Evolutionary conservation across 2,113 vertebrate genomes (phyloP).

Genomic region (Melierax canorus): DNA sequence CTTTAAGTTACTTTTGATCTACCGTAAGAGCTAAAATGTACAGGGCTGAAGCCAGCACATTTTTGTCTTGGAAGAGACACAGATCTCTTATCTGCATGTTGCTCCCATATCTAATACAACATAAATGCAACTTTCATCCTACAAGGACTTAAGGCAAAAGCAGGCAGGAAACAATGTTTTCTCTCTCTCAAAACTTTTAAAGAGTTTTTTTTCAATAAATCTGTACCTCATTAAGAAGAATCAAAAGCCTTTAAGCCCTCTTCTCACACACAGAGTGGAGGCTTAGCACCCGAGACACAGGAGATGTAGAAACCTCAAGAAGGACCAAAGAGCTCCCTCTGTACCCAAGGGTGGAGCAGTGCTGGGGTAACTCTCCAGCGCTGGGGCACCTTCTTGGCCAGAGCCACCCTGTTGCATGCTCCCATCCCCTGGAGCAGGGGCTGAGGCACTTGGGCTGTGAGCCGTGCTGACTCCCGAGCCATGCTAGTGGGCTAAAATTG

Average conservation of each 20-base stretch:
- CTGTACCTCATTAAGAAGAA: background rate
- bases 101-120: background rate
- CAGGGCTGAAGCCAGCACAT: background rate
- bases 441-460: background rate
- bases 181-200: background rate
- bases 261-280: background rate
- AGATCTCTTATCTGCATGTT: background rate
- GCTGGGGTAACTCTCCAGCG: background rate
- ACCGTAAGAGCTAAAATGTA: background rate
- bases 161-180: background rate
- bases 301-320: background rate
- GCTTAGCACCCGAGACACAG: background rate
- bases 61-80: background rate
- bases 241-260: background rate
- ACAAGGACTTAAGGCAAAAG: constrained; percentile 16
- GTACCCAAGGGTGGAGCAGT: background rate
- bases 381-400: background rate
- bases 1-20: constrained; percentile 22
- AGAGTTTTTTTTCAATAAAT: background rate
- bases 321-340: background rate
- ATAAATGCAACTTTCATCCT: background rate
- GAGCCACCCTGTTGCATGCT: background rate
- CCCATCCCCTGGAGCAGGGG: background rate
- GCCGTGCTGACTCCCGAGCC: background rate
- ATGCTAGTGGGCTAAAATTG: background rate